phyloP scores from a whole-genome alignment of 2,888 invertebrate genomes.

The Orchesellides sinensis region DNA sequence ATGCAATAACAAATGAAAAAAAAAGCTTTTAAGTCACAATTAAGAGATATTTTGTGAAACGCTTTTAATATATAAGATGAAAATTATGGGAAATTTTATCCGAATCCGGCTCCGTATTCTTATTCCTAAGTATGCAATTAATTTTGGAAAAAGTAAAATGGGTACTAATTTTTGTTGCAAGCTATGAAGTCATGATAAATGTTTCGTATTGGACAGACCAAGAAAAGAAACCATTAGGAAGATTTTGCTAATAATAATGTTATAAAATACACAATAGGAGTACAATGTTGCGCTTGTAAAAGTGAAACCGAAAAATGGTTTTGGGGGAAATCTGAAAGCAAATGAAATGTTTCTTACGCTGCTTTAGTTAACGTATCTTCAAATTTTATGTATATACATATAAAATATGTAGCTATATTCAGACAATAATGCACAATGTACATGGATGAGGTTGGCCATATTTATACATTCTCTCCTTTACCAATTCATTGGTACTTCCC shows the following conservation, averaged over 20 bases:
- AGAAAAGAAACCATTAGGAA: conserved; percentile 45
- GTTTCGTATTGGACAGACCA: conserved; percentile 33
- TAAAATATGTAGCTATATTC: not conserved
- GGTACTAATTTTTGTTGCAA: conserved; percentile 49
- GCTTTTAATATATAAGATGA: too few relatives aligned
- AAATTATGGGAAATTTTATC: too few relatives aligned
- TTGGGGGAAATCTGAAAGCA: not conserved
- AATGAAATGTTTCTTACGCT: not conserved
- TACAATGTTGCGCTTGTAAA: not conserved
- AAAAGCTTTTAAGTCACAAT: too few relatives aligned
- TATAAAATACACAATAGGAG: conserved; percentile 11
- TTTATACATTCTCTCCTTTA: not conserved
- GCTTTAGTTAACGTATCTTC: not conserved
- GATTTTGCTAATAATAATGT: conserved; percentile 25
- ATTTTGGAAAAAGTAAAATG: conserved; percentile 23
- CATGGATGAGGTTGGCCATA: too few relatives aligned
- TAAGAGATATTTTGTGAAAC: too few relatives aligned
- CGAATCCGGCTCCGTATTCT: too few relatives aligned
- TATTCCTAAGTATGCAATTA: conserved; percentile 54
- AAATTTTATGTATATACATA: too few relatives aligned
- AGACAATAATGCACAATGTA: too few relatives aligned
- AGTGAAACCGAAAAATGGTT: not conserved
- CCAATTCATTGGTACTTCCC: conserved; percentile 33
- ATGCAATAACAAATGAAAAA: too few relatives aligned
- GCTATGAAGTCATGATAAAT: conserved; percentile 58